These are phyloP conservation scores for Ochlodes sylvanus DNA, from an alignment of 2,888 invertebrate genomes.

Conservation along the genomic window DNA sequence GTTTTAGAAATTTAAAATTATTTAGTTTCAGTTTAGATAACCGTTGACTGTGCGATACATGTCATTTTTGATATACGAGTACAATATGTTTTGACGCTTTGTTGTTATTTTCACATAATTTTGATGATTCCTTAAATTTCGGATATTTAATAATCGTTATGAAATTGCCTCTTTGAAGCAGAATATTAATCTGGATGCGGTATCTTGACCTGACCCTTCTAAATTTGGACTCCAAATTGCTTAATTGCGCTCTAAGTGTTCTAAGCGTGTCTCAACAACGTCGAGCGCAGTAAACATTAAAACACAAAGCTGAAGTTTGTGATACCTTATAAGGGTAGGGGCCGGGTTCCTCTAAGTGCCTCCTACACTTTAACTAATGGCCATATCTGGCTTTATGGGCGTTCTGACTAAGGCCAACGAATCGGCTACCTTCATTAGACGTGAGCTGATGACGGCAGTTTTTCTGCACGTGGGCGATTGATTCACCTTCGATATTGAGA, in stretches of 20 bases:
- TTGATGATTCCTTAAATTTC: too few species aligned
- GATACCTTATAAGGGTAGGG: slow-evolving; percentile 66
- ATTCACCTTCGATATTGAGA: slow-evolving; percentile 80
- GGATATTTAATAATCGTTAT: neutral
- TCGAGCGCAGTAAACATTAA: slow-evolving; percentile 23
- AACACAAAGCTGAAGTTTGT: slow-evolving; percentile 35
- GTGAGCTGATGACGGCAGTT: slow-evolving; percentile 66
- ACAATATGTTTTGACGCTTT: too few species aligned
- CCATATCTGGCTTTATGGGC: slow-evolving; percentile 79
- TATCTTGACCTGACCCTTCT: slow-evolving; percentile 28
- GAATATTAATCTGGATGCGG: slow-evolving; percentile 23
- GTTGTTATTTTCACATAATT: too few species aligned
- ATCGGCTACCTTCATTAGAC: slow-evolving; percentile 79
- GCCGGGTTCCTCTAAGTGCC: slow-evolving; percentile 67
- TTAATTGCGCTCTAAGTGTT: slow-evolving; percentile 38
- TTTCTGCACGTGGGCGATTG: slow-evolving; percentile 74
- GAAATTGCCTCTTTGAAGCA: neutral
- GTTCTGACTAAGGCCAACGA: slow-evolving; percentile 74
- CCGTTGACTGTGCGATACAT: too few species aligned
- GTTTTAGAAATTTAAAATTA: too few species aligned
- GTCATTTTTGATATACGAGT: too few species aligned
- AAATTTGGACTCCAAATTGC: slow-evolving; percentile 35
- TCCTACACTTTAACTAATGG: slow-evolving; percentile 77
- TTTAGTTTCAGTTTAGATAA: too few species aligned
- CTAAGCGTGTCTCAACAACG: slow-evolving; percentile 32